Evolutionary conservation across 2,888 invertebrate genomes (phyloP).

Genomic region (Rotaria sp.): DNA sequence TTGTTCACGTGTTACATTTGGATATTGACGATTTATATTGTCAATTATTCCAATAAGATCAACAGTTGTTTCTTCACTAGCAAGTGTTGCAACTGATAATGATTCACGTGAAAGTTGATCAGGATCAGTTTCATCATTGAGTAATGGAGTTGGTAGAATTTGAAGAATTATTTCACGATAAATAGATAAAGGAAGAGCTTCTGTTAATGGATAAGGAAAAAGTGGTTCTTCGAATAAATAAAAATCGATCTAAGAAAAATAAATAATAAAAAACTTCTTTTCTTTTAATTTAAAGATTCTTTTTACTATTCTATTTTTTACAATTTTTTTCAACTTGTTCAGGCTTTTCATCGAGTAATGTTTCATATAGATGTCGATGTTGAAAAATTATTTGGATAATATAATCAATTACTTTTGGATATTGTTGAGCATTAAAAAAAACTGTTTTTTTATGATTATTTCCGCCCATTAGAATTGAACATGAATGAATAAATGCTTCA

Average conservation of each 20-base stretch:
- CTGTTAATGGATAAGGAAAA: conserved; percentile 8
- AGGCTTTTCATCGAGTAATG: not conserved
- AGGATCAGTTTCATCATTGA: not conserved
- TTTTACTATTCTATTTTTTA: not conserved
- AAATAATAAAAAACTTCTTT: not conserved
- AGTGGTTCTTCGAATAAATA: not conserved
- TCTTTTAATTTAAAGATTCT: not conserved
- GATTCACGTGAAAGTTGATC: not conserved
- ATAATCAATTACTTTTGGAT: conserved; percentile 10
- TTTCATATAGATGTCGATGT: conserved; percentile 17
- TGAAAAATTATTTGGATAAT: conserved; percentile 24
- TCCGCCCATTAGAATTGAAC: not conserved
- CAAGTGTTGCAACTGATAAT: not conserved
- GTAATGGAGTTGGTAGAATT: not conserved
- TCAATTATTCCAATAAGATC: not conserved
- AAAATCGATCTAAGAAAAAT: not conserved
- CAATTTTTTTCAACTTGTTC: not conserved
- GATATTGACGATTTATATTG: not conserved
- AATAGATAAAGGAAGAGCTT: not conserved
- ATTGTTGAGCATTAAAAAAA: not conserved
- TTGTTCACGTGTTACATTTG: not conserved
- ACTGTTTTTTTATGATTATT: not conserved
- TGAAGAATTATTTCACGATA: conserved; percentile 8
- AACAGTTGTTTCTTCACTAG: not conserved
- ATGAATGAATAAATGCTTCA: conserved; percentile 6